Base-by-base conservation (phyloP, 2,797 vertebrate species). In the Poecilia picta region DNA sequence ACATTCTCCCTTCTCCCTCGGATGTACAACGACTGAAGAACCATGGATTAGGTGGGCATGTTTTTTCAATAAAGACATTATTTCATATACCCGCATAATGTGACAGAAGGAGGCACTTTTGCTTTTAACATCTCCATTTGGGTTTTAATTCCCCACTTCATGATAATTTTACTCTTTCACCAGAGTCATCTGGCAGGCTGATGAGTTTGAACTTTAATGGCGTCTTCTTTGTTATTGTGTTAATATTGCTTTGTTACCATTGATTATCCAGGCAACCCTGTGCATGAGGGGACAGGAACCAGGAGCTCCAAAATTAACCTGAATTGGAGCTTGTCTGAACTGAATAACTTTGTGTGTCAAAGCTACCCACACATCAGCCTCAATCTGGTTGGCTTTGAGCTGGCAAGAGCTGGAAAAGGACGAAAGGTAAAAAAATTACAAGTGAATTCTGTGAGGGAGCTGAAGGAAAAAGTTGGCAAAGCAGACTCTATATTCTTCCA, bases 391-490 rank as follows among this genome's bases (percentile, higher is more conserved):
- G 70, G 70, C 43, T 46, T 46, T 72, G 70, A 72, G 28, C 5
- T 46, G 70, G 41, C 23, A 72, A 28, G 70, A 6, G 43, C 70
- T 46, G 70, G 70, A 13, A 46, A 72, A 72, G 25, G 43, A 72
- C 11, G 4, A 45, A 71, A 71, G 25, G 0, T 71, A 45, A 45
- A 71, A 71, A 71, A 45, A 43, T 13, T 46, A 45, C 70, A 72
- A 46, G 70, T 46, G 25, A 72, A 46, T 72, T 46, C 43, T 72
- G 70, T 72, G 43, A 72, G 43, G n/a, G 70, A 72, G 43, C 70
- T 72, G 43, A 72, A 72, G 43, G 43, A 46, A 72, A 46, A 46
- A 12, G n/a, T 46, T 46, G 43, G 43, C 41, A 72, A 72, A 46
- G 55, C 55, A 57, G 70, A 46, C 43, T 47, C 12, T 28, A 71